Evolutionary conservation across 2,888 invertebrate genomes (phyloP).

Genomic region (Danaus chrysippus): DNA sequence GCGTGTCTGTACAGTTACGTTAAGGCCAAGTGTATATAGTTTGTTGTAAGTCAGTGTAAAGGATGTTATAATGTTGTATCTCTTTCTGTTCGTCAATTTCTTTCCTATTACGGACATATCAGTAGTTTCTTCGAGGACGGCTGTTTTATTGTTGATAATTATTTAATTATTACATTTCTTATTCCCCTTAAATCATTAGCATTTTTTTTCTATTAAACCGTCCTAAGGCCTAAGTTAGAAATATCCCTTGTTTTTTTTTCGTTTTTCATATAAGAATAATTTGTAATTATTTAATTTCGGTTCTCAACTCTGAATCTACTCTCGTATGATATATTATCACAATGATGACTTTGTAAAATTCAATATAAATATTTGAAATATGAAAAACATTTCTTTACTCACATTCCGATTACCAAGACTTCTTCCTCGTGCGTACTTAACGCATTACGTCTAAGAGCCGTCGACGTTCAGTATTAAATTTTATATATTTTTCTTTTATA

Average conservation of each 20-base stretch:
- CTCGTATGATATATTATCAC: not conserved
- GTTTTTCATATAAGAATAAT: not conserved
- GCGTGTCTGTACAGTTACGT: conserved; percentile 41
- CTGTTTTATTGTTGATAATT: not conserved
- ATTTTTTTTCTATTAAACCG: not conserved
- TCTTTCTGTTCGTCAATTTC: conserved; percentile 34
- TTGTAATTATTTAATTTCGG: not conserved
- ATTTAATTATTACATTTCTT: conserved; percentile 1
- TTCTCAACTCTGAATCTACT: not conserved
- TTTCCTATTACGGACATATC: conserved; percentile 40
- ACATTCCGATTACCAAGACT: conserved; percentile 50
- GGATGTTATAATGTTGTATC: conserved; percentile 40
- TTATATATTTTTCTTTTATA: too few relatives aligned
- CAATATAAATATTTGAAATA: conserved; percentile 2
- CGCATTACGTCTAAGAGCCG: conserved; percentile 21
- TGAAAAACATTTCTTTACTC: conserved; percentile 30
- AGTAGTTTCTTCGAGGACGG: conserved; percentile 27
- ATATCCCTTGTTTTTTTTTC: not conserved
- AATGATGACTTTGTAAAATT: not conserved
- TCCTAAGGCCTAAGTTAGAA: not conserved
- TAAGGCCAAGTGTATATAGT: conserved; percentile 65
- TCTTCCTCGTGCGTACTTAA: conserved; percentile 39
- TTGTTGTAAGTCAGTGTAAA: conserved; percentile 48
- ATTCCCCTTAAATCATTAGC: not conserved
- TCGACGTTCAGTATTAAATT: conserved; percentile 5